Evolutionary conservation across 2,113 vertebrate genomes (phyloP).

Genomic region (Lucifuga dentata): DNA sequence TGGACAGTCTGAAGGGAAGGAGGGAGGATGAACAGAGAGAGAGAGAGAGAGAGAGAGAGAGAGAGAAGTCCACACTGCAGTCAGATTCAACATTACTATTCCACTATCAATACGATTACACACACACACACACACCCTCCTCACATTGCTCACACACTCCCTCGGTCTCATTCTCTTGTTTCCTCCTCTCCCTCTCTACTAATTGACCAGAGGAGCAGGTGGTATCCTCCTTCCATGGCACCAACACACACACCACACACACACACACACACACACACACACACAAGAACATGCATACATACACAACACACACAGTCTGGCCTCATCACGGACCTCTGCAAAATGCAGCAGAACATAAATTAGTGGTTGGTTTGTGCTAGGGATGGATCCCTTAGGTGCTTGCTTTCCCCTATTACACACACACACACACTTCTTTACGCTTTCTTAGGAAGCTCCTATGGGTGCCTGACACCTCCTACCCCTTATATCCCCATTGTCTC

Average conservation of each 20-base stretch:
- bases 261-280: slow-evolving; percentile 25
- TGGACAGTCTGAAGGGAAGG: background rate
- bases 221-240: slow-evolving; percentile 67
- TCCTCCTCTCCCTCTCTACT: slow-evolving; percentile 57
- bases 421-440: slow-evolving; percentile 46
- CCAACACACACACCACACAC: background rate
- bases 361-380: slow-evolving; percentile 74
- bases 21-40: background rate
- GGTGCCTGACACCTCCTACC: slow-evolving; percentile 40
- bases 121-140: slow-evolving; percentile 10
- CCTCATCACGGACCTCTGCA: slow-evolving; percentile 69
- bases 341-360: slow-evolving; percentile 84
- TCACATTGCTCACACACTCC: slow-evolving; percentile 31
- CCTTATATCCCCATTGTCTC: slow-evolving; percentile 1
- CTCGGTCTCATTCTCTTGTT: slow-evolving; percentile 41
- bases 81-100: slow-evolving; percentile 22
- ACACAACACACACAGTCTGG: slow-evolving; percentile 6
- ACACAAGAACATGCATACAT: slow-evolving; percentile 1
- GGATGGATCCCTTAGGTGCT: slow-evolving; percentile 55
- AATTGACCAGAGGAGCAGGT: slow-evolving; percentile 81
- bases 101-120: slow-evolving; percentile 1
- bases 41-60: background rate
- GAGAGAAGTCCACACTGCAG: slow-evolving; percentile 13
- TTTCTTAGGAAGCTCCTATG: slow-evolving; percentile 61
- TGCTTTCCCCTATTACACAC: slow-evolving; percentile 28